A percentile compares a stretch with the other conserved stretches of the same genome.
phyloP scores from a whole-genome alignment of 1,140 invertebrate species.

The Drosophila biarmipes region DNA sequence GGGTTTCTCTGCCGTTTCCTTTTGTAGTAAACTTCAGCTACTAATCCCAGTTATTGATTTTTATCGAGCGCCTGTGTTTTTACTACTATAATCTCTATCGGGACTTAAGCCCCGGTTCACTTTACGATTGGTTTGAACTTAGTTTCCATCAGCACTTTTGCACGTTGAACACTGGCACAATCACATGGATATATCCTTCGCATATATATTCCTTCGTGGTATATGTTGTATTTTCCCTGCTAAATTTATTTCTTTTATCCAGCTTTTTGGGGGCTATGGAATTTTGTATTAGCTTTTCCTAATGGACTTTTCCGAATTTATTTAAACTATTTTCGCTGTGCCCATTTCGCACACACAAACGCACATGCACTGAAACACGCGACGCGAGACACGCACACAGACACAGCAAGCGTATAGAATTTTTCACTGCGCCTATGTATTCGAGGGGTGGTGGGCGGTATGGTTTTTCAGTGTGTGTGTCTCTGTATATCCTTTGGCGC shows the following conservation, averaged over 20 bases:
- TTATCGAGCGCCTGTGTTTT: constrained; percentile 50
- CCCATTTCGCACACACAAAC: constrained; percentile 59
- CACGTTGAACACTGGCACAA: constrained; percentile 30
- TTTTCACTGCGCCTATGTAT: constrained; percentile 64
- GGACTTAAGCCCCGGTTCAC: constrained; percentile 30
- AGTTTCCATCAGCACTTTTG: constrained; percentile 27
- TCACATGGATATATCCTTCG: constrained; percentile 20
- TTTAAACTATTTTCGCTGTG: constrained; percentile 75
- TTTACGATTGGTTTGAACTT: constrained; percentile 35
- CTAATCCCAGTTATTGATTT: constrained; percentile 81
- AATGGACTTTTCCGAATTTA: constrained; percentile 53
- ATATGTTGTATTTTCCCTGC: constrained; percentile 25
- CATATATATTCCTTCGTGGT: constrained; percentile 12
- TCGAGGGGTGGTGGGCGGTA: constrained; percentile 27
- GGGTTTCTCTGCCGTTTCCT: constrained; percentile 22
- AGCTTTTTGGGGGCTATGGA: constrained; percentile 10
- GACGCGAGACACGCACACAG: constrained; percentile 53
- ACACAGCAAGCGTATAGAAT: constrained; percentile 22
- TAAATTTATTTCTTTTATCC: constrained; percentile 3
- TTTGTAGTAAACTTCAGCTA: constrained; percentile 56
- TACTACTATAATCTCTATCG: constrained; percentile 33
- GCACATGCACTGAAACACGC: constrained; percentile 48
- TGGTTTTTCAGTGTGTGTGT: constrained; percentile 18
- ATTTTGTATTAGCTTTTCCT: constrained; percentile 20
- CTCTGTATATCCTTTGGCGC: constrained; percentile 74